Evolutionary conservation across 2,888 invertebrate species (phyloP), one percentile per base, ranked within the genome.

Genomic region (Protophormia terraenovae): DNA sequence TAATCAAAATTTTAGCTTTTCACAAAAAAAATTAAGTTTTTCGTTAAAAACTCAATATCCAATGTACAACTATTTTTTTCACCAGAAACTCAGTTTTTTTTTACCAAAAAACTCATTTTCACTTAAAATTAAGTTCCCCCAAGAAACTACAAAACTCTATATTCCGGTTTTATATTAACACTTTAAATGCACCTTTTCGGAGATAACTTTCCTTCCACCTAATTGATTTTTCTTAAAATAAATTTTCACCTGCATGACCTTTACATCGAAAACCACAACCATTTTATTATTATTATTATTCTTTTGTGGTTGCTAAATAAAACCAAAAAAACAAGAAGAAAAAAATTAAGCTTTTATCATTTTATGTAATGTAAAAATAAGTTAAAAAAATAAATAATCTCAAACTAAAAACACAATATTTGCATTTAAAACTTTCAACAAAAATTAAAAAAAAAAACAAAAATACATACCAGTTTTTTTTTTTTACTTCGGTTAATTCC

Each of bases 171-270:
- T 35, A 35, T 7, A 8, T 35, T 35, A 8, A 10, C 35, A 1
- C 8, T 35, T 35, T 35, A 6, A 10, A 35, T 64, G 66, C 66
- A 45, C 10, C 2, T 55, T 71, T 12, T 8, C 14, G 32, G 24
- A 45, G 6, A 10, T 24, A 45, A 45, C n/a, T 24, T n/a, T n/a
- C n/a, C 10, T 24, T 32, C 7, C 2, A 1, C 24, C 50, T 62
- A 35, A 16, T 77, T 50, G 35, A 35, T 62, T 53, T 41, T 53
- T 14, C 8, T 12, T 29, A 45, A 24, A 72, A 66, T 47, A 50
- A 24, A 71, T 55, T 76, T 76, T 76, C 76, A 76, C 69, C 82
- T 76, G 82, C 24, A 12, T 69, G 69, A 45, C 29, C 24, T 62
- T 75, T 69, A 45, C 29, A 35, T 8, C 3, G 6, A 2, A 50